phyloP scores from a whole-genome alignment of 2,797 vertebrate genomes.

The Pogonophryne albipinna region DNA sequence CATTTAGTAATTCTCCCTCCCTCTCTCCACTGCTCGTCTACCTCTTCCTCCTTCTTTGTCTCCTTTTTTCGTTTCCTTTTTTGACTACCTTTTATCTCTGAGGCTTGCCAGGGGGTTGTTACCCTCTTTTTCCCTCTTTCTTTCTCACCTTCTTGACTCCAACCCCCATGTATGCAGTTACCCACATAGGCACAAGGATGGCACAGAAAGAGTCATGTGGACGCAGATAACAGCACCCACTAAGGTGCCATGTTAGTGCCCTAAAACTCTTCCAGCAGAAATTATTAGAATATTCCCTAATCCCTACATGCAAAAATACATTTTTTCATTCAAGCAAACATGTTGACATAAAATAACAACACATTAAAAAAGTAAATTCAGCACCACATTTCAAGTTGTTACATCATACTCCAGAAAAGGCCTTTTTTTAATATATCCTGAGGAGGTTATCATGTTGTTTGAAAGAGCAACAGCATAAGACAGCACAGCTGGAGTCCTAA shows the following conservation, averaged over 20 bases:
- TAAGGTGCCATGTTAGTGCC: background rate
- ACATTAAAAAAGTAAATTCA: slow-evolving; percentile 9
- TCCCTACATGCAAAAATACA: background rate
- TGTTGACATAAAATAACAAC: slow-evolving; percentile 15
- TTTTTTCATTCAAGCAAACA: slow-evolving; percentile 17
- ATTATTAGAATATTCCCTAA: background rate
- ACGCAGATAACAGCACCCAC: slow-evolving; percentile 1
- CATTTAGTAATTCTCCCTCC: too few species aligned
- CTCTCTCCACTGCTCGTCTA: background rate
- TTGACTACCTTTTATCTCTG: too few species aligned
- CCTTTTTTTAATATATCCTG: slow-evolving; percentile 16
- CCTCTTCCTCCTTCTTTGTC: too few species aligned
- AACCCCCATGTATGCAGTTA: slow-evolving; percentile 3
- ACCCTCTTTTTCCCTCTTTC: background rate
- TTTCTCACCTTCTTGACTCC: background rate
- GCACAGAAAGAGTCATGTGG: slow-evolving; percentile 16
- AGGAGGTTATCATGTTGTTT: slow-evolving; percentile 40
- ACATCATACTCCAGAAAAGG: slow-evolving; percentile 38
- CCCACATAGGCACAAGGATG: background rate
- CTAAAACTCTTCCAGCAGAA: background rate
- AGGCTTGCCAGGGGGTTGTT: background rate
- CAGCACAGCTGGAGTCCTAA: slow-evolving; percentile 24
- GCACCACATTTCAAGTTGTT: slow-evolving; percentile 44
- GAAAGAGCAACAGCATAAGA: slow-evolving; percentile 30
- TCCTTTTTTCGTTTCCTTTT: too few species aligned